Conservation (phyloP, 2,888 invertebrate genomes). For the Dynastes grantii region DNA sequence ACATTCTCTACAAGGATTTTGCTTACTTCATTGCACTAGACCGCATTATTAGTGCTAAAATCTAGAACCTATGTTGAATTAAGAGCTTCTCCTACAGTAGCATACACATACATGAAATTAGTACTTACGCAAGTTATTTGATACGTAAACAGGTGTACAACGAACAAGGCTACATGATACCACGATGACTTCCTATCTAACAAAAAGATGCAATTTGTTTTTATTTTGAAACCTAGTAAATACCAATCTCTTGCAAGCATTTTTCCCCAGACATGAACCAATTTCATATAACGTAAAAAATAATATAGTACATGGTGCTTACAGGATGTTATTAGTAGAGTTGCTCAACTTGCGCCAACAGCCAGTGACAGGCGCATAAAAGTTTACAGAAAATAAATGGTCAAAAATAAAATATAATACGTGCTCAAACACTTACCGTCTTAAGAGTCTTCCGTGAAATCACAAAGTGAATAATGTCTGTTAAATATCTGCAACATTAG, state of each 20-base stretch:
- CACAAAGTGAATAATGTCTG: too few species aligned
- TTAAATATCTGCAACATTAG: too few species aligned
- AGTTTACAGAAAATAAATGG: too few species aligned
- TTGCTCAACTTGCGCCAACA: too few species aligned
- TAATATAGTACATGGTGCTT: not conserved
- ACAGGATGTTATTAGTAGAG: too few species aligned
- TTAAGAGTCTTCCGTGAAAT: too few species aligned
- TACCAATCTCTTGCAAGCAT: not conserved
- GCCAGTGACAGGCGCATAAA: too few species aligned
- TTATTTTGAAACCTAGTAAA: conserved; percentile 44
- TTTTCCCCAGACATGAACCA: conserved; percentile 8
- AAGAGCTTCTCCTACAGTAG: conserved; percentile 9
- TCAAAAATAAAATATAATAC: too few species aligned
- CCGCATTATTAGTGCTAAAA: too few species aligned
- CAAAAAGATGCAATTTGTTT: conserved; percentile 21
- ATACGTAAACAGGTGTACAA: conserved; percentile 41
- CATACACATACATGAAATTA: not conserved
- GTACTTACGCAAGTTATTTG: conserved; percentile 22
- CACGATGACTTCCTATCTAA: conserved; percentile 34
- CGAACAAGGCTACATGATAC: conserved; percentile 36
- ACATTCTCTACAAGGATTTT: too few species aligned
- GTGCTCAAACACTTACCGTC: too few species aligned
- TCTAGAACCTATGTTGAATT: not conserved
- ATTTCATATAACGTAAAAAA: not conserved
- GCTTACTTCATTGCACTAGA: too few species aligned